Base-by-base conservation (phyloP, 1,140 invertebrate species). In the Atta texana region DNA sequence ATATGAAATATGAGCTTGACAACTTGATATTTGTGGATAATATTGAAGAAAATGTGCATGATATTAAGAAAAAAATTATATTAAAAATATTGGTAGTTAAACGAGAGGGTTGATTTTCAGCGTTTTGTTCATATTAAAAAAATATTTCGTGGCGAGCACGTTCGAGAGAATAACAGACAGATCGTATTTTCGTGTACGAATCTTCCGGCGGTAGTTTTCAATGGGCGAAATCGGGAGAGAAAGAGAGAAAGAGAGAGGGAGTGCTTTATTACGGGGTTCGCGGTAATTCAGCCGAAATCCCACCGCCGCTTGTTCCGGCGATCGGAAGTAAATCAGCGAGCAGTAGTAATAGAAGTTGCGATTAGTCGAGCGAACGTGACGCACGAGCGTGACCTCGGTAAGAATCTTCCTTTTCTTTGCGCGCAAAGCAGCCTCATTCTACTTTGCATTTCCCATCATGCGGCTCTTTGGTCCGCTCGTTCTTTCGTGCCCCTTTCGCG, bases 371-470 rank as follows among this genome's bases (percentile, higher is more conserved):
- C 77, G 85, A 49, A 87, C 87, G 88, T 80, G 87, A 86, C 88
- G 88, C 59, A 87, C 57, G 76, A 87, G 76, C 82, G 82, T 85
- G 82, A 85, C 82, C 66, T 57, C 34, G n/a, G 34, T 59, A 55
- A 49, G 80, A 84, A 55, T 39, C 74, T 78, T 78, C 55, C 71
- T 80, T 76, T 81, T 77, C 77, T 84, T 84, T 71, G 57, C 75
- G 59, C 82, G 63, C 59, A 39, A 89, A 81, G 84, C 68, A 64
- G 59, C 49, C 59, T 63, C 34, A 75, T 76, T 89, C 86, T 82
- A 71, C 86, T 89, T 90, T 90, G 89, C 89, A 88, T 90, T 88
- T 88, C 88, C 78, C 86, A 78, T 90, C 88, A 49, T 59, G 18
- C 39, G 39, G 71, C 24, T 68, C 28, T 55, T 85, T 53, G 49